Percentiles rank a stretch among this genome's conserved stretches.
Conservation (phyloP, 2,113 vertebrate species). For the Alouatta palliata region DNA sequence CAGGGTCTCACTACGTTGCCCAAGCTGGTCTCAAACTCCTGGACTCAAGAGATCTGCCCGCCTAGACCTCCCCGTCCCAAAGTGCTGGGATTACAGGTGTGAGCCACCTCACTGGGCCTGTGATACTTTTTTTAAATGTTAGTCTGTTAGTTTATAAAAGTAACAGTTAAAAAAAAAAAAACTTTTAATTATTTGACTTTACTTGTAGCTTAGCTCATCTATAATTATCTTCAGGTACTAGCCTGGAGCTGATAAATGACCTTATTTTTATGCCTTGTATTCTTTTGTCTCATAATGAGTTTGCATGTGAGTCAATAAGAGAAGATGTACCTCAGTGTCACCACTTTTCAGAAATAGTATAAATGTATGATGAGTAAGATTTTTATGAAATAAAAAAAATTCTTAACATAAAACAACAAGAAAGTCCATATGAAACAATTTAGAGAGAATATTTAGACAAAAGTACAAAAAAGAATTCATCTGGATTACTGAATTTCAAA, state of each 20-base stretch:
- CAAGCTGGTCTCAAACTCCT: neutral
- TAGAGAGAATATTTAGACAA: slow-evolving; percentile 23
- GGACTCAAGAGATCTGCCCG: neutral
- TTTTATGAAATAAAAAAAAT: neutral
- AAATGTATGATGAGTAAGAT: neutral
- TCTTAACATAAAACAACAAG: slow-evolving; percentile 15
- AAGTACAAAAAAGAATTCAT: neutral
- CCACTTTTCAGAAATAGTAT: slow-evolving; percentile 10
- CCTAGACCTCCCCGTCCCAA: neutral
- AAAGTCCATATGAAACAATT: slow-evolving; percentile 10
- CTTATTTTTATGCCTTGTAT: neutral
- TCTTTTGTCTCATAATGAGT: neutral
- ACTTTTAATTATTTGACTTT: slow-evolving; percentile 12
- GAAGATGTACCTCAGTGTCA: neutral
- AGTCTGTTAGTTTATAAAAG: slow-evolving; percentile 7
- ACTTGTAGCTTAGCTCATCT: neutral
- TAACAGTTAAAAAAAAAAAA: neutral
- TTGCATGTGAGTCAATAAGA: neutral
- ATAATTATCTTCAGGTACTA: neutral
- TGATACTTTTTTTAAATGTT: neutral
- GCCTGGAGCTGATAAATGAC: neutral
- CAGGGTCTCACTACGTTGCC: neutral
- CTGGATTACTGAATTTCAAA: slow-evolving; percentile 50
- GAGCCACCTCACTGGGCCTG: neutral
- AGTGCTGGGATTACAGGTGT: neutral